These are phyloP conservation scores for Leptarthrus brevirostris DNA, from an alignment of 2,888 invertebrate species.

Conservation along the genomic window DNA sequence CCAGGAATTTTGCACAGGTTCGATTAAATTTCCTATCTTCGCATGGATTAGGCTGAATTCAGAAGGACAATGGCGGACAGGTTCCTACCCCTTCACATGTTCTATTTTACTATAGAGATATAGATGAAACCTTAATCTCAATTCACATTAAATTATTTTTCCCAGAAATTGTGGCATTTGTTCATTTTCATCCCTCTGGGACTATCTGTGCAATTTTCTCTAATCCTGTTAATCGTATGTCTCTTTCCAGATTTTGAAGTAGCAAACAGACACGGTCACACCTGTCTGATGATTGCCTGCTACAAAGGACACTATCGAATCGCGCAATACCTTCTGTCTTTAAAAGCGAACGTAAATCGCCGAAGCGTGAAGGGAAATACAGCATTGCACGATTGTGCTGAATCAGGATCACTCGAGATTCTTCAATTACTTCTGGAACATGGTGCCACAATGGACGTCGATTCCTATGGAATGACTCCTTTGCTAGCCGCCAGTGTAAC, in stretches of 20 bases:
- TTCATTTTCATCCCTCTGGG: too few relatives aligned
- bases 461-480: conserved; percentile 97
- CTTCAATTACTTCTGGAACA: conserved; percentile 87
- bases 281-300: conserved; percentile 98
- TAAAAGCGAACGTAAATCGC: conserved; percentile 92
- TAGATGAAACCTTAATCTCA: too few relatives aligned
- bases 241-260: conserved; percentile 96
- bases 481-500: conserved; percentile 92
- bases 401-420: conserved; percentile 93
- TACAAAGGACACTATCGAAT: conserved; percentile 94
- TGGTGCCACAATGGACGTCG: conserved; percentile 93
- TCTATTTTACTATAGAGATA: too few relatives aligned
- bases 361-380: conserved; percentile 92
- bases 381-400: conserved; percentile 97
- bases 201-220: too few relatives aligned
- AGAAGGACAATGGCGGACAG: too few relatives aligned
- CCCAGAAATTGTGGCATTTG: too few relatives aligned
- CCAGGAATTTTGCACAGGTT: too few relatives aligned
- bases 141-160: too few relatives aligned
- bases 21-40: too few relatives aligned
- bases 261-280: conserved; percentile 95
- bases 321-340: conserved; percentile 85
- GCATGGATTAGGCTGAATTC: too few relatives aligned
- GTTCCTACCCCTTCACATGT: too few relatives aligned
- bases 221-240: too few relatives aligned